Conservation (phyloP, 2,888 invertebrate species). For the Lasioglossum morio region DNA sequence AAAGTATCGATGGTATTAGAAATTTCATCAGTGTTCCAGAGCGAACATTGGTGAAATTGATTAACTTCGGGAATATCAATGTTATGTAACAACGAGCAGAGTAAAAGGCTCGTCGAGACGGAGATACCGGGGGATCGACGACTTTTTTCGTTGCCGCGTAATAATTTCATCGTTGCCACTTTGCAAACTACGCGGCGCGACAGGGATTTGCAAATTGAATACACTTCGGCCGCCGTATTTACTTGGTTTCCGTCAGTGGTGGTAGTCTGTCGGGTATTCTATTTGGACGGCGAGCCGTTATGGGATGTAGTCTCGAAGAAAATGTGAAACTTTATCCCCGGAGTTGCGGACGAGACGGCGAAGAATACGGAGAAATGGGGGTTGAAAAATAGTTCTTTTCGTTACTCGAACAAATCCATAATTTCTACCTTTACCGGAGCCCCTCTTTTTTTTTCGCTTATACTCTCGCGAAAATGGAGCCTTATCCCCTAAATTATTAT, state of each 20-base stretch:
- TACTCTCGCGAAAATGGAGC: not conserved
- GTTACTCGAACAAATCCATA: conserved; percentile 4
- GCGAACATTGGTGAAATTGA: too few relatives aligned
- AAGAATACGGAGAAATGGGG: not conserved
- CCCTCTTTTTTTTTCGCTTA: not conserved
- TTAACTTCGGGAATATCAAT: not conserved
- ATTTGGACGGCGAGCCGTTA: conserved; percentile 59
- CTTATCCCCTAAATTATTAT: not conserved
- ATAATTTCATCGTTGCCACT: conserved; percentile 25
- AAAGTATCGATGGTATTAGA: too few relatives aligned
- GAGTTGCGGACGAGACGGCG: conserved; percentile 25
- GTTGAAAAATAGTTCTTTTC: conserved; percentile 1
- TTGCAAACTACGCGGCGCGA: conserved; percentile 17
- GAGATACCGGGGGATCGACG: not conserved
- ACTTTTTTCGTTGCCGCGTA: conserved; percentile 3
- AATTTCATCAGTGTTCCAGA: not conserved
- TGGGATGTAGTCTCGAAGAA: conserved; percentile 48
- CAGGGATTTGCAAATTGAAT: conserved; percentile 72
- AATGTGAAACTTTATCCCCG: conserved; percentile 70
- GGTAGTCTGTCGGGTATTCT: conserved; percentile 54
- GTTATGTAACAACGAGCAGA: not conserved
- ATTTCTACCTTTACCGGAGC: not conserved
- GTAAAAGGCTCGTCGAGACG: not conserved
- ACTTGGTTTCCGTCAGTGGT: conserved; percentile 46
- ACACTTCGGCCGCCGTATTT: conserved; percentile 66